A percentile compares a stretch with the other conserved stretches of the same genome.
Conservation (phyloP, 2,888 invertebrate species). For the Hoplodrina blanda region DNA sequence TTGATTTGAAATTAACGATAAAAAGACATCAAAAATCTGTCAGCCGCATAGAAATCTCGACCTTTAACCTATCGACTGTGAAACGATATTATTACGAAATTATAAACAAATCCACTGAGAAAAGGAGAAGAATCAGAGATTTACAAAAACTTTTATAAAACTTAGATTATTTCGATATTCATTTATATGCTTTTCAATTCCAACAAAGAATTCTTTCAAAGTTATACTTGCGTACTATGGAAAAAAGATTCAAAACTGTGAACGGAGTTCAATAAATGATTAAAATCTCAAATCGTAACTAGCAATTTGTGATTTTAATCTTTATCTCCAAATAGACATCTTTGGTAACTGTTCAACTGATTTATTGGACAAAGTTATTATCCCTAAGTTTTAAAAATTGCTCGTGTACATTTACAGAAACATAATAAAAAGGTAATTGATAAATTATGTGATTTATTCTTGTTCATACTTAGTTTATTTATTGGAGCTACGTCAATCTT, state of each 20-base stretch:
- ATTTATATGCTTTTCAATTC: constrained; percentile 27
- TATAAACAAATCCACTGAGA: neutral
- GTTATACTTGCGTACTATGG: neutral
- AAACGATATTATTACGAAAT: neutral
- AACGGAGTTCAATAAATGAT: constrained; percentile 18
- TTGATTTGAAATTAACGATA: constrained; percentile 11
- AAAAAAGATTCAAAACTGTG: constrained; percentile 19
- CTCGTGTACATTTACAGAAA: neutral
- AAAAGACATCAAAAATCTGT: constrained; percentile 8
- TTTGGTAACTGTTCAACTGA: constrained; percentile 17
- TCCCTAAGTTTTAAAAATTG: constrained; percentile 10
- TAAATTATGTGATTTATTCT: constrained; percentile 5
- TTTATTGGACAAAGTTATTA: constrained; percentile 27
- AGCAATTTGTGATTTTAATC: constrained; percentile 12
- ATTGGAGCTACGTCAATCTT: neutral
- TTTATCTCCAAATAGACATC: constrained; percentile 28
- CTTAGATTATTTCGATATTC: constrained; percentile 8
- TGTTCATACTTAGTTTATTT: neutral
- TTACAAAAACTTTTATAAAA: constrained; percentile 4
- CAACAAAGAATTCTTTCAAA: constrained; percentile 22
- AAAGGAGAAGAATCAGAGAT: neutral
- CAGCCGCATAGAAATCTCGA: neutral
- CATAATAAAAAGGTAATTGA: neutral
- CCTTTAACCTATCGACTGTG: neutral
- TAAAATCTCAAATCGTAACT: constrained; percentile 26